These are phyloP conservation scores for Elaeidobius kamerunicus DNA, from an alignment of 2,888 invertebrate genomes.

Conservation along the genomic window DNA sequence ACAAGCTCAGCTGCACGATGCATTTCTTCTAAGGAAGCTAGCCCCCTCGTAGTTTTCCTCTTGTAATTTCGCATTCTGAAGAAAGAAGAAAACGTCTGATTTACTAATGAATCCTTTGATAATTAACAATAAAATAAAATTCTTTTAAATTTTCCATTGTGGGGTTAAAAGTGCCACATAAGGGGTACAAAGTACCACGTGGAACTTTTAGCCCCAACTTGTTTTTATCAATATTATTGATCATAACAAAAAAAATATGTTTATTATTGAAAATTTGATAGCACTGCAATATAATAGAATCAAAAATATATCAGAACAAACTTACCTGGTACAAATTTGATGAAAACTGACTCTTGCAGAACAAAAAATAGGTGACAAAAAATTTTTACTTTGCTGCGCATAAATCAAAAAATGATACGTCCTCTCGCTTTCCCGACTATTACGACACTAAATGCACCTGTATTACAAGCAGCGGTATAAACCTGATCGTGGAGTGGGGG, in stretches of 20 bases:
- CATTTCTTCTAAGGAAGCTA: constrained; percentile 2
- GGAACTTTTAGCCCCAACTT: constrained; percentile 8
- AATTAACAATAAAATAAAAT: background rate
- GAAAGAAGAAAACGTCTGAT: constrained; percentile 3
- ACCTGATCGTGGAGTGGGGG: background rate
- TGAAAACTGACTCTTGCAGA: background rate
- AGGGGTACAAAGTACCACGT: background rate
- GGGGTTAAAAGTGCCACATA: constrained; percentile 9
- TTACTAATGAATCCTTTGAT: constrained; percentile 1
- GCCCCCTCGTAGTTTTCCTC: constrained; percentile 4
- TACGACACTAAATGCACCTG: background rate
- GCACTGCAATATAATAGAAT: background rate
- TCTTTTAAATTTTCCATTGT: background rate
- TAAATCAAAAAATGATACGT: background rate
- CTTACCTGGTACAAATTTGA: background rate
- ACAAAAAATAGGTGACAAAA: background rate
- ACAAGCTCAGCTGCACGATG: constrained; percentile 2
- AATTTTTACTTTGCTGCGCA: background rate
- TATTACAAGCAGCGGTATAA: background rate
- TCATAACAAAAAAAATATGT: constrained; percentile 6
- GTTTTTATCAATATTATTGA: constrained; percentile 3
- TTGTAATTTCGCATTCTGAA: constrained; percentile 7
- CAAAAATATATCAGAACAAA: background rate
- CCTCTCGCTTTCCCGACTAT: background rate
- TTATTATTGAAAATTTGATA: background rate